Evolutionary conservation across 2,797 vertebrate species (phyloP).

Genomic region (Acipenser ruthenus): DNA sequence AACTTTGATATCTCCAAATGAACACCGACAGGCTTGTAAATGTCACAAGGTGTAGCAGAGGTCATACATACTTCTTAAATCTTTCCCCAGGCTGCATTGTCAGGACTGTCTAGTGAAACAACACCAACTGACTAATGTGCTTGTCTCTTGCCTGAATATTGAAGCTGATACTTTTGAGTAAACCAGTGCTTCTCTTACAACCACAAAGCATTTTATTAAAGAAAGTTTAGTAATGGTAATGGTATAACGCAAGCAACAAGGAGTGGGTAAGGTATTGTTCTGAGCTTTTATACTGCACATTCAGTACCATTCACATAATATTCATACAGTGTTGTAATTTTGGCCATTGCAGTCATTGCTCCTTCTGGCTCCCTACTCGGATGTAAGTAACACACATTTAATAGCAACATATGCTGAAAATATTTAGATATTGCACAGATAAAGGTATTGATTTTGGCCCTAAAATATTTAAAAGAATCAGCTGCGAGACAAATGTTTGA

Average conservation of each 20-base stretch:
- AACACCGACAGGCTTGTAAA: constrained; percentile 23
- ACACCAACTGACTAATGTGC: background rate
- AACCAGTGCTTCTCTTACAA: too few relatives aligned
- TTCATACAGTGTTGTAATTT: too few relatives aligned
- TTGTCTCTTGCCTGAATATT: background rate
- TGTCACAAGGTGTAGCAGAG: constrained; percentile 22
- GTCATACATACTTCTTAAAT: constrained; percentile 19
- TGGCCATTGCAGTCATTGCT: too few relatives aligned
- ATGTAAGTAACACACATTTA: constrained; percentile 27
- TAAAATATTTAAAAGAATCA: constrained; percentile 52
- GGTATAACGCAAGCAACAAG: too few relatives aligned
- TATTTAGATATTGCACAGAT: constrained; percentile 45
- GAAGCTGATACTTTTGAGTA: background rate
- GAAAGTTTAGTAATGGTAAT: too few relatives aligned
- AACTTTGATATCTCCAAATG: constrained; percentile 17
- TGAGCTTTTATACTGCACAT: too few relatives aligned
- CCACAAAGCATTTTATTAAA: too few relatives aligned
- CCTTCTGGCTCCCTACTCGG: background rate
- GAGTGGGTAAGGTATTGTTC: too few relatives aligned
- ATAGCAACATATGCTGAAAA: constrained; percentile 55
- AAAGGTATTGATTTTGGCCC: constrained; percentile 46
- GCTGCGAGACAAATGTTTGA: constrained; percentile 57
- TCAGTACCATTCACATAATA: too few relatives aligned
- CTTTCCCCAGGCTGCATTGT: constrained; percentile 7
- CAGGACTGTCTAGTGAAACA: background rate